Base-by-base conservation (phyloP, 2,888 invertebrate genomes). In the Fissipunctia ypsillon region DNA sequence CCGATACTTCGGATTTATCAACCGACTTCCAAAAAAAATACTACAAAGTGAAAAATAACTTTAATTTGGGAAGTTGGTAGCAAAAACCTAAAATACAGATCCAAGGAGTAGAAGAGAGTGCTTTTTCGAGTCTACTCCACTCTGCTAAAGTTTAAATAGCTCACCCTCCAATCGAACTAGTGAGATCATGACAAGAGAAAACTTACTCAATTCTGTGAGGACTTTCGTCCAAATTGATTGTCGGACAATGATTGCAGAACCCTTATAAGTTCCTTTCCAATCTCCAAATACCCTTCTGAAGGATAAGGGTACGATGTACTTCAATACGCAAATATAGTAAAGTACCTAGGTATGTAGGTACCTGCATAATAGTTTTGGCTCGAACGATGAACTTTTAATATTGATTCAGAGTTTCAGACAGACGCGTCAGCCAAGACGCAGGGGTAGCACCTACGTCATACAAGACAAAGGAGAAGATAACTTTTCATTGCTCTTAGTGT, bases 361-460 rank as follows among this genome's bases (percentile, higher is more conserved):
- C 22, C 25, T 73, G 45, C 19, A 19, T 14, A 73, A 45, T 52
- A 80, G 50, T 66, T 66, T 66, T 45, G 35, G 48, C 63, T 66
- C 16, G 80, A 69, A 64, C 78, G 54, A 75, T 69, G 78, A 76
- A 59, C 78, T 38, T 75, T 5, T 38, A 45, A 69, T 76, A 78
- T 81, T 69, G 78, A 78, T 78, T 76, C 50, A 35, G 76, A 64
- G 28, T 61, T 75, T 43, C 67, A 80, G 81, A 80, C 80, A 38
- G 56, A 31, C 60, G 45, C 48, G 48, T 22, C 31, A 22, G 64
- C 25, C 38, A 19, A 59, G 48, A 43, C 35, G n/a, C 25, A 19
- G 60, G 45, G 48, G 60, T 22, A 38, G 50, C 48, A 31, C 22
- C 16, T 38, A 19, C 16, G 22, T 48, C 22, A 45, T 35, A 14